A percentile compares a stretch with the other conserved stretches of the same genome.
These are phyloP conservation scores for Dufourea novaeangliae DNA, from an alignment of 1,140 invertebrate species.

Conservation along the genomic window DNA sequence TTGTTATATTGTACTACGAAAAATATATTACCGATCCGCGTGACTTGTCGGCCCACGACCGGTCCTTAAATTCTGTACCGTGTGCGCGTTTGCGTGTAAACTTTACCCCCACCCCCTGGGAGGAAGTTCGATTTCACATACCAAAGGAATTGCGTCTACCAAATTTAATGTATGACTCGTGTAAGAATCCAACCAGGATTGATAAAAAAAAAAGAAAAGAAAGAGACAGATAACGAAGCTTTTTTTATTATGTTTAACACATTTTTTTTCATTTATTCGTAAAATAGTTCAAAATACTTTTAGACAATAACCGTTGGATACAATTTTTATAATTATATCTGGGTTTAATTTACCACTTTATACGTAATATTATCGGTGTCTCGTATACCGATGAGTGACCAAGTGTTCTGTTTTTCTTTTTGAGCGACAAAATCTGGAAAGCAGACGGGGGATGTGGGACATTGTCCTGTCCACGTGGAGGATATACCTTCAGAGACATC, in stretches of 20 bases:
- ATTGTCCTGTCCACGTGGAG: too few species aligned
- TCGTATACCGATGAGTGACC: too few species aligned
- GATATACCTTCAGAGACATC: too few species aligned
- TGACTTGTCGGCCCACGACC: neutral
- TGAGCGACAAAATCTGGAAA: too few species aligned
- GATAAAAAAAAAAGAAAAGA: constrained; percentile 19
- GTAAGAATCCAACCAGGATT: neutral
- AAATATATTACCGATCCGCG: neutral
- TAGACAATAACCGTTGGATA: neutral
- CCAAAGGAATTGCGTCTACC: neutral
- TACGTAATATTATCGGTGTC: too few species aligned
- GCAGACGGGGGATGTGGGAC: too few species aligned
- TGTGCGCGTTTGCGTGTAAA: neutral
- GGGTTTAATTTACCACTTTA: too few species aligned
- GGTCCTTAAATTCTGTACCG: neutral
- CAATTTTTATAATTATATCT: too few species aligned
- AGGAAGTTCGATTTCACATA: neutral
- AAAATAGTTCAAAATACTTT: neutral
- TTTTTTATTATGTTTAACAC: neutral
- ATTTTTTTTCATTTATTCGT: neutral
- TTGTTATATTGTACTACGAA: neutral
- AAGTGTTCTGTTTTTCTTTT: too few species aligned
- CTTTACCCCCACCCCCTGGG: neutral
- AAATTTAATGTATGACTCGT: constrained; percentile 21
- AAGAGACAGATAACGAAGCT: constrained; percentile 5